Conservation (phyloP, 23 tunicate species). For the Clavelina lepadiformis region DNA sequence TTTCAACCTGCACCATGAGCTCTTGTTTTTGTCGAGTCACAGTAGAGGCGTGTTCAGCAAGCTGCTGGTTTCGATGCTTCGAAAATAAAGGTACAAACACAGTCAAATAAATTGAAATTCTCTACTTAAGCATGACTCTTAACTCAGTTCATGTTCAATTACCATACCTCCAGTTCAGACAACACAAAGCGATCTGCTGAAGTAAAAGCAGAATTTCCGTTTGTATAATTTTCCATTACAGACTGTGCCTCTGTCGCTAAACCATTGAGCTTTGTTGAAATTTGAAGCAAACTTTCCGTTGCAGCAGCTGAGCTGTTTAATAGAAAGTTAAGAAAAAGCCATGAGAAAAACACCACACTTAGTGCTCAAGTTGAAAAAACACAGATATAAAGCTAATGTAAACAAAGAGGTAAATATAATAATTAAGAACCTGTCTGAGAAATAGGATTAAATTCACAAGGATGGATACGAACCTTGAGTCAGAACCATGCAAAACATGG, state of each 20-base stretch:
- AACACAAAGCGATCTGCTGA: slow-evolving; percentile 11
- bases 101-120: too few relatives aligned
- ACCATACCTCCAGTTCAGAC: slow-evolving; percentile 36
- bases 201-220: background rate
- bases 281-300: slow-evolving; percentile 58
- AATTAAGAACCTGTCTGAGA: too few relatives aligned
- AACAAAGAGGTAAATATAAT: too few relatives aligned
- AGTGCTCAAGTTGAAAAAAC: background rate
- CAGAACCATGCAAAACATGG: too few relatives aligned
- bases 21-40: slow-evolving; percentile 44
- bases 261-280: slow-evolving; percentile 71
- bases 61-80: slow-evolving; percentile 54
- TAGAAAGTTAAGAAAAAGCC: background rate
- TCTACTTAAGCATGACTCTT: too few relatives aligned
- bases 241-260: slow-evolving; percentile 47
- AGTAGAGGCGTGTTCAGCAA: slow-evolving; percentile 38
- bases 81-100: slow-evolving; percentile 1
- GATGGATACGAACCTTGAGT: too few relatives aligned
- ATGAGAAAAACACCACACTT: background rate
- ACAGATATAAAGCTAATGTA: too few relatives aligned
- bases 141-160: too few relatives aligned
- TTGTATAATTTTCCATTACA: slow-evolving; percentile 4
- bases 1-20: slow-evolving; percentile 30
- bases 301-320: slow-evolving; percentile 31
- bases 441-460: too few relatives aligned